phyloP scores from a whole-genome alignment of 2,113 vertebrate genomes.

The Hydrolagus affinis region DNA sequence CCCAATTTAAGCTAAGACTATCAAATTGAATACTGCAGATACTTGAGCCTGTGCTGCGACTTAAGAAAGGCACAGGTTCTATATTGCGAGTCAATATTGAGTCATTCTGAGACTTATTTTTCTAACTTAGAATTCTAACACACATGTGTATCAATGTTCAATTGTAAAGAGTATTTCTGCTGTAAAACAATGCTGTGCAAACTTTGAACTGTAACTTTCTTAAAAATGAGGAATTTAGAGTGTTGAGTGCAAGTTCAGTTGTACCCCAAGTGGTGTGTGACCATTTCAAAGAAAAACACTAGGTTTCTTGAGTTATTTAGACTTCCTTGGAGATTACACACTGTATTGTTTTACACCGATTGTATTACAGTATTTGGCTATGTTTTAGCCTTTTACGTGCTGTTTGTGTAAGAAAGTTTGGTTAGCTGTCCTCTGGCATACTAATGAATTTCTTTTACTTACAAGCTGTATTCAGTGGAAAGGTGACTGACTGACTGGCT shows the following conservation, averaged over 20 bases:
- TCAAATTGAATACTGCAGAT: conserved; percentile 56
- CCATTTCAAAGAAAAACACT: neutral
- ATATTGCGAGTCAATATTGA: conserved; percentile 33
- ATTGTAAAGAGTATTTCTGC: conserved; percentile 21
- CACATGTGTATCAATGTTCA: neutral
- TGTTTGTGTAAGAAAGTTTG: neutral
- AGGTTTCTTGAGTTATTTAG: neutral
- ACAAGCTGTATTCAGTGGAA: conserved; percentile 38
- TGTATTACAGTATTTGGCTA: neutral
- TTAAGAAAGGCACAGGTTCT: conserved; percentile 42
- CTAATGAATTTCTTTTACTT: conserved; percentile 45
- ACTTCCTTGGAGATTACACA: neutral
- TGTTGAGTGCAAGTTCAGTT: neutral
- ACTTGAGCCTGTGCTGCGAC: conserved; percentile 59
- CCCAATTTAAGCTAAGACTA: conserved; percentile 70
- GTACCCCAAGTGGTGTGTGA: conserved; percentile 2
- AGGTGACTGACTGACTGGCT: conserved; percentile 38
- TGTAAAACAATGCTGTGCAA: neutral
- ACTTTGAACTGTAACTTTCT: neutral
- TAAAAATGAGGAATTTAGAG: neutral
- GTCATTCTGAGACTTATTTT: conserved; percentile 29
- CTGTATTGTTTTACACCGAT: neutral
- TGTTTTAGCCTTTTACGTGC: neutral
- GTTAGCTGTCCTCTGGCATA: neutral
- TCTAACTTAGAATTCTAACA: conserved; percentile 22